A percentile compares a stretch with the other conserved stretches of the same genome.
phyloP scores from a whole-genome alignment of 2,113 vertebrate genomes.

The Pipra filicauda region DNA sequence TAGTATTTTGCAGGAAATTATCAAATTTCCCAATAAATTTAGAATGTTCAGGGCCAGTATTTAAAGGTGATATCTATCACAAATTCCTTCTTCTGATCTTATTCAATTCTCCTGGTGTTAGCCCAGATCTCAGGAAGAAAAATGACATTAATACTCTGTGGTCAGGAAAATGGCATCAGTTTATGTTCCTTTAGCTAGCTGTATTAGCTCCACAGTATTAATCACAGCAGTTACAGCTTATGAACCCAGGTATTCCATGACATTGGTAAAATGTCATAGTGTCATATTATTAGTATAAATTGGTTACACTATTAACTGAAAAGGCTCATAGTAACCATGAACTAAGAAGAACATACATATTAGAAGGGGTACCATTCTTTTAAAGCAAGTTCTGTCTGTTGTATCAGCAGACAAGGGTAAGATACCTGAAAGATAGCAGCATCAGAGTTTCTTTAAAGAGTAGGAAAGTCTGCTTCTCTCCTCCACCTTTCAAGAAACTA shows the following conservation, averaged over 20 bases:
- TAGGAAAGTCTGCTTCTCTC: not conserved
- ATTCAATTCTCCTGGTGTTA: not conserved
- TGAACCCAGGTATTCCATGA: not conserved
- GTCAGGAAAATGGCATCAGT: not conserved
- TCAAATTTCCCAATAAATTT: not conserved
- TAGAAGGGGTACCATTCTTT: not conserved
- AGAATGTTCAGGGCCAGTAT: not conserved
- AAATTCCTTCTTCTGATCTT: not conserved
- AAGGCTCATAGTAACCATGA: not conserved
- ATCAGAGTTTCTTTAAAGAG: not conserved
- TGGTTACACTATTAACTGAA: not conserved
- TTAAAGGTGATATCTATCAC: not conserved
- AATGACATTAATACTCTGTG: not conserved
- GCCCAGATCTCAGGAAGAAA: not conserved
- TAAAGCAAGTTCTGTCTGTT: not conserved
- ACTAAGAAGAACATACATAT: not conserved
- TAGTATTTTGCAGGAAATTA: not conserved
- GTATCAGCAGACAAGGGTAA: not conserved
- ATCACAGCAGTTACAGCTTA: not conserved
- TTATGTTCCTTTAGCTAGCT: not conserved
- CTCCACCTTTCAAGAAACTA: not conserved
- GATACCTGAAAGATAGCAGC: not conserved
- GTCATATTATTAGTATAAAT: not conserved
- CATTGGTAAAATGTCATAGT: not conserved
- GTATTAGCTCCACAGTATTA: not conserved